These are phyloP conservation scores for Sebastes fasciatus DNA, from an alignment of 2,113 vertebrate species.

Conservation along the genomic window DNA sequence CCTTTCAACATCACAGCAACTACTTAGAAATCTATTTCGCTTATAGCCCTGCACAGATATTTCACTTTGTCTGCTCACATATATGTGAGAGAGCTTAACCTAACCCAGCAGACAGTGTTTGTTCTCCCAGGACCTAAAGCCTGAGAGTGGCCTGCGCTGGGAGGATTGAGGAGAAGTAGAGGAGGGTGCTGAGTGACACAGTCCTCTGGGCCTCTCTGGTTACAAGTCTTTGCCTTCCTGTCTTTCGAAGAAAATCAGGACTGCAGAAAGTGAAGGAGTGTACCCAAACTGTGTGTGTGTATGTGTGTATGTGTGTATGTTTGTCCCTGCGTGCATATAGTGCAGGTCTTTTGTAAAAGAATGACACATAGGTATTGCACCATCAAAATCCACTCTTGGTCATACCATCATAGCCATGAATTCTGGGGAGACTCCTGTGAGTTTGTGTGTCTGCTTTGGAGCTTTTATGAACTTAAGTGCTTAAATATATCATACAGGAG, in stretches of 20 bases:
- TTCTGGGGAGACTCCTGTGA: neutral
- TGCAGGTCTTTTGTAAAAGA: neutral
- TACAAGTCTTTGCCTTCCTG: conserved; percentile 70
- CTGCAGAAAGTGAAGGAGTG: conserved; percentile 16
- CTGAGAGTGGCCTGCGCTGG: conserved; percentile 34
- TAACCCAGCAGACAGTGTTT: conserved; percentile 30
- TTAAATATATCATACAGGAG: neutral
- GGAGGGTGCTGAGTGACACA: conserved; percentile 67
- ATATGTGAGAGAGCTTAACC: neutral
- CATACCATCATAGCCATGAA: neutral
- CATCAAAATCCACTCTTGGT: conserved; percentile 9
- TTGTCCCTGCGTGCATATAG: neutral
- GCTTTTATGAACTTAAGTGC: neutral
- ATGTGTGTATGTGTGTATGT: neutral
- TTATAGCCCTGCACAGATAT: neutral
- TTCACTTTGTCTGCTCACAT: neutral
- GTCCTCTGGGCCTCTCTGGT: conserved; percentile 75
- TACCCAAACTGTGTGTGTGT: conserved; percentile 11
- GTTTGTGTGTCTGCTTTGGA: neutral
- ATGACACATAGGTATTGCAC: neutral
- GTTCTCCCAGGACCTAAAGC: conserved; percentile 28
- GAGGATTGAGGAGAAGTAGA: conserved; percentile 42
- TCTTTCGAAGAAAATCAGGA: conserved; percentile 62
- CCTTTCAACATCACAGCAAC: conserved; percentile 22
- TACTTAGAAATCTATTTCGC: neutral